A percentile compares a stretch with the other conserved stretches of the same genome.
Conservation (phyloP, 2,113 vertebrate species). For the Puffinus mauretanicus region DNA sequence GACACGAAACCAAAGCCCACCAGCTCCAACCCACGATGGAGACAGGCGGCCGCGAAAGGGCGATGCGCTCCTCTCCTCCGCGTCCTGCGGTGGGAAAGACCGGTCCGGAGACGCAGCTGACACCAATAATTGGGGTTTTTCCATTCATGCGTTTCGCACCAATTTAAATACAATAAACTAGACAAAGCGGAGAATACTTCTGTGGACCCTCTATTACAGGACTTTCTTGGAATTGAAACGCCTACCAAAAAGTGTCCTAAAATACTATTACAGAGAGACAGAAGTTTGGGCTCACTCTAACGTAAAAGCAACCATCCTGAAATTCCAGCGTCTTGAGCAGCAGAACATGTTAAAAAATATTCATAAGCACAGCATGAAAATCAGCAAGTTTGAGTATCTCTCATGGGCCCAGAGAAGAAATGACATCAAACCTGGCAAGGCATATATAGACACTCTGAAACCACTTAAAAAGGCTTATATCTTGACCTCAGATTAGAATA, state of each 20-base stretch:
- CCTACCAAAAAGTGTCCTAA: neutral
- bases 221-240: neutral
- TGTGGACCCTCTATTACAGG: neutral
- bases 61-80: neutral
- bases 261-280: neutral
- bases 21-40: neutral
- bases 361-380: neutral
- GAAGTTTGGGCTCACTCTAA: neutral
- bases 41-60: neutral
- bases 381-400: neutral
- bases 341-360: neutral
- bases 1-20: rapidly evolving
- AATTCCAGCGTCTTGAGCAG: neutral
- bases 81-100: rapidly evolving
- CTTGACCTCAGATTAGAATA: neutral
- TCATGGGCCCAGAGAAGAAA: neutral
- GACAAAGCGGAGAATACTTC: neutral
- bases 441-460: neutral
- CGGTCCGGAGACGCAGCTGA: neutral
- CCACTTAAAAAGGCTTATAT: neutral
- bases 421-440: neutral
- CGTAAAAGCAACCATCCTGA: neutral
- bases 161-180: neutral
- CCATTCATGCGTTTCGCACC: neutral
- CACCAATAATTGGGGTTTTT: no score